These are phyloP conservation scores for Amblyjoppa proteus DNA, from an alignment of 2,888 invertebrate species.

Conservation along the genomic window DNA sequence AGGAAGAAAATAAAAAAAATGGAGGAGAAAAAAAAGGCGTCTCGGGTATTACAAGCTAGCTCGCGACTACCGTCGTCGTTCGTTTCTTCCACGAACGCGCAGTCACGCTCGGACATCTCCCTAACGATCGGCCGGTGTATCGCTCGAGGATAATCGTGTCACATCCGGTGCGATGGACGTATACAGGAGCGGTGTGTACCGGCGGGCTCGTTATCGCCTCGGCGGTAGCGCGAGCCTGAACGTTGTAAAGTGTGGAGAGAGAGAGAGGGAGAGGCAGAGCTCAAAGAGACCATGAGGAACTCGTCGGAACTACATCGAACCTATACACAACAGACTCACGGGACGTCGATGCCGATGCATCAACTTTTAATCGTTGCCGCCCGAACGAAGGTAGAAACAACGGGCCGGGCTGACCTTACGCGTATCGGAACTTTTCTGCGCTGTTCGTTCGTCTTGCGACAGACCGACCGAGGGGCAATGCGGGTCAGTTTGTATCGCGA, in stretches of 20 bases:
- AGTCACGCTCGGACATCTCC: conserved; percentile 75
- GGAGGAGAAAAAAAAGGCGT: conserved; percentile 30
- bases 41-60: conserved; percentile 64
- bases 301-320: conserved; percentile 29
- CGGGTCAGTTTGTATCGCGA: not conserved
- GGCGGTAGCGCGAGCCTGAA: conserved; percentile 25
- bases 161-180: conserved; percentile 77
- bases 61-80: conserved; percentile 59
- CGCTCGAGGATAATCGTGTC: conserved; percentile 80
- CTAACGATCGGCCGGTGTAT: conserved; percentile 79
- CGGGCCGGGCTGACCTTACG: conserved; percentile 51
- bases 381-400: conserved; percentile 59
- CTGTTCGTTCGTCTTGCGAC: not conserved
- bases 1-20: conserved; percentile 17
- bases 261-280: conserved; percentile 1
- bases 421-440: conserved; percentile 9
- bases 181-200: conserved; percentile 35
- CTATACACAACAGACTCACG: conserved; percentile 9
- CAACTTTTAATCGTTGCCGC: conserved; percentile 74
- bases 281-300: conserved; percentile 43
- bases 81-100: conserved; percentile 76
- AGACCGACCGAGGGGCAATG: not conserved
- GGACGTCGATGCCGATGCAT: conserved; percentile 72
- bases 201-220: conserved; percentile 68
- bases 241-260: conserved; percentile 4